Base-by-base conservation (phyloP, 2,113 vertebrate species). In the Dolichallabes microphthalmus region DNA sequence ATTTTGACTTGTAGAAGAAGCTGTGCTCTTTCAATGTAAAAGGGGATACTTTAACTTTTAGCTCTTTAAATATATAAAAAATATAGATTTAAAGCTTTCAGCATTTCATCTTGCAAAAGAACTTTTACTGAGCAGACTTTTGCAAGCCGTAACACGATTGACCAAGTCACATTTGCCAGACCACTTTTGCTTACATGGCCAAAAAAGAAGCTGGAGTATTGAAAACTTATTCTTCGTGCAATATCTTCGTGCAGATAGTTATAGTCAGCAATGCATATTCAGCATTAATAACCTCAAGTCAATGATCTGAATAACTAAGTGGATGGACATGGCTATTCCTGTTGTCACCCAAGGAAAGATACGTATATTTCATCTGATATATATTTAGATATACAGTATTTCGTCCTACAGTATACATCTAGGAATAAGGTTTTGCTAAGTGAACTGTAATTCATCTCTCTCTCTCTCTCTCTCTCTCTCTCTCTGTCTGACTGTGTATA, bases 401-500 rank as follows among this genome's bases (percentile, higher is more conserved):
- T 35, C 32, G 32, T 2, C 77, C 9, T 50, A n/a, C n/a, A n/a
- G n/a, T n/a, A 25, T 73, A 73, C 10, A 73, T 45, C 19, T 9
- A 22, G 69, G 22, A 50, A 57, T 82, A 57, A 60, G 55, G 10
- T 60, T 74, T 55, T 39, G 55, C 20, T 74, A 74, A 71, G 12
- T 15, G 0, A 57, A 83, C 30, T 5, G 1, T 35, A 71, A 58
- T 1, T 55, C 52, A 45, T 45, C 45, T 45, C 45, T 45, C 45
- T 45, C 45, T 8, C 45, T 45, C 45, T 45, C 45, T 45, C 7
- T 45, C 45, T 45, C 45, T 45, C 45, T 45, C 45, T 45, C 6
- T 45, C 45, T 86, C 83, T 91, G 85, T 86, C 85, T 90, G 82
- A 35, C 32, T 91, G 89, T 89, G 89, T 91, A 91, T 90, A 91